Conservation (phyloP, 2,797 vertebrate species). For the Crenuchus spilurus region DNA sequence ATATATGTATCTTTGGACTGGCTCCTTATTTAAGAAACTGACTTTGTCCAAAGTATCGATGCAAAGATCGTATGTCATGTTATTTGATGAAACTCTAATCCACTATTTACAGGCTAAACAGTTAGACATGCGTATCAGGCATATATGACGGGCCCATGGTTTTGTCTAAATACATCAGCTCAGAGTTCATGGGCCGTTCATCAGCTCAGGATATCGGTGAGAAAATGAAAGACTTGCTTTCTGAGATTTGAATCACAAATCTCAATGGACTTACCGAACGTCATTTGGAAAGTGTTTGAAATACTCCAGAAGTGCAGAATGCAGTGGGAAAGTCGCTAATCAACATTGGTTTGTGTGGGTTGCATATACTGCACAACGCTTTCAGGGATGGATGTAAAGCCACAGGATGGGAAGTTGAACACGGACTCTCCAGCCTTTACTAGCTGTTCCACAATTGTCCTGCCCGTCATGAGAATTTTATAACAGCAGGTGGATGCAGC, state of each 20-base stretch:
- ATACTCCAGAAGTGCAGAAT: constrained; percentile 27
- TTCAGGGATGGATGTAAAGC: constrained; percentile 42
- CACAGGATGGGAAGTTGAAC: constrained; percentile 33
- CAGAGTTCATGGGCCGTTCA: constrained; percentile 44
- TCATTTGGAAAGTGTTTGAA: constrained; percentile 49
- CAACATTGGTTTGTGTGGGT: constrained; percentile 24
- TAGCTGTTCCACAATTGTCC: constrained; percentile 32
- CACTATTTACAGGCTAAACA: constrained; percentile 45
- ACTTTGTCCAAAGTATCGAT: constrained; percentile 33
- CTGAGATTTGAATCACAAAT: constrained; percentile 45
- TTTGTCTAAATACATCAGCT: constrained; percentile 43
- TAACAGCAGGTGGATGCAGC: constrained; percentile 36
- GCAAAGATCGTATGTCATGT: constrained; percentile 38
- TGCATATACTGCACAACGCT: constrained; percentile 8
- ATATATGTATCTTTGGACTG: constrained; percentile 48
- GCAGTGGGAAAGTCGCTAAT: constrained; percentile 27
- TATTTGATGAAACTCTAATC: constrained; percentile 40
- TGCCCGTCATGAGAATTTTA: constrained; percentile 36
- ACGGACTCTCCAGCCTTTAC: constrained; percentile 31
- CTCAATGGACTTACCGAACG: constrained; percentile 3
- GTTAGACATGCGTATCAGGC: constrained; percentile 39
- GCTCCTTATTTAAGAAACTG: constrained; percentile 39
- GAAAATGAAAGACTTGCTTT: constrained; percentile 44
- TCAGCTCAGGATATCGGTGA: constrained; percentile 32
- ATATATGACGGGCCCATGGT: constrained; percentile 33